Evolutionary conservation across 2,113 vertebrate species (phyloP), one percentile per base, ranked within the genome.

Genomic region (Tetraodon nigroviridis): DNA sequence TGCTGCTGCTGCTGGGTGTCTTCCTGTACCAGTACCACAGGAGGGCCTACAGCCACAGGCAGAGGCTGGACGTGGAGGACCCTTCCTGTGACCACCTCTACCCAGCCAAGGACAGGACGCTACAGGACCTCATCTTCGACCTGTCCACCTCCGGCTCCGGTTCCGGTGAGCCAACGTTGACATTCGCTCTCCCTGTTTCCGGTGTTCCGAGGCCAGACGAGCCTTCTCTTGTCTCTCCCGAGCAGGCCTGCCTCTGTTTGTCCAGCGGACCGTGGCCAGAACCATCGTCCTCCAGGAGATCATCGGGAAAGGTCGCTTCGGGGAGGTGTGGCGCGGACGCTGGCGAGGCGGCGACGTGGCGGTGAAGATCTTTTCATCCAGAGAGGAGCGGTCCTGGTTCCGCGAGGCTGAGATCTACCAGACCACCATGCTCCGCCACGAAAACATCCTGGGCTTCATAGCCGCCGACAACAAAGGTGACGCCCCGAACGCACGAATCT

Each of bases 221-320:
- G 4, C n/a, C 3, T 20, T 16, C 13, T 68, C 16, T 61, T 18
- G 12, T 52, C 16, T n/a, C 32, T 17, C 37, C 18, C 54, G 60
- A 3, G 0, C 68, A 98, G 95, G 96, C 10, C 79, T 98, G 61
- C 96, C 96, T 0, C 91, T 98, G 45, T 98, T 98, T 44, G 95
- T 98, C 12, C 95, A 97, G 47, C 90, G 96, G 17, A 98, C 96
- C 0, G 95, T 98, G 76, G 96, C 96, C 3, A 88, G 96, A 29
- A 98, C 96, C 0, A 98, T 98, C 0, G 95, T 98, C 62, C 88
- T 98, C 0, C 96, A 98, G 81, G 95, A 98, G 83, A 96, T 98
- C 68, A 97, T 98, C 0, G 96, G 96, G 10, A 98, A 98, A 20
- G 96, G 95, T 0, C 93, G 95, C 2, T 98, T 98, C 0, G 96